phyloP scores from a whole-genome alignment of 2,888 invertebrate genomes.

The Pseudoips prasinana region DNA sequence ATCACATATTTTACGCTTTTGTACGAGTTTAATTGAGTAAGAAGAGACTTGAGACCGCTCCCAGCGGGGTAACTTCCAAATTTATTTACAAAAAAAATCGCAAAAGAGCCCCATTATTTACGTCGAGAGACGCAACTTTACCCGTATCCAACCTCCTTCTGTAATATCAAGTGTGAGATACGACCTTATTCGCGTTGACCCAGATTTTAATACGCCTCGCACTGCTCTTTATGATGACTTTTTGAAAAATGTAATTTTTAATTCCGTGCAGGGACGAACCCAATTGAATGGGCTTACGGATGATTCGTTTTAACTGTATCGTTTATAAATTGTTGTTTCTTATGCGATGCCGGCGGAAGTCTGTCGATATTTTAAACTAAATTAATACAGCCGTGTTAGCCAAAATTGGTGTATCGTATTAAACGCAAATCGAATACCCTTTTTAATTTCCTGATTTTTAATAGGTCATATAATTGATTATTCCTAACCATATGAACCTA shows the following conservation, averaged over 20 bases:
- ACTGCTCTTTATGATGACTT: constrained; percentile 78
- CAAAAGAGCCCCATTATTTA: constrained; percentile 75
- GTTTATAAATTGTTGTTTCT: constrained; percentile 75
- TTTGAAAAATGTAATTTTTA: constrained; percentile 80
- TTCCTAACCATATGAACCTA: constrained; percentile 24
- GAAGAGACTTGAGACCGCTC: constrained; percentile 63
- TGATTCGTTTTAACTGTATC: constrained; percentile 73
- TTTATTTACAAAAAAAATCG: constrained; percentile 68
- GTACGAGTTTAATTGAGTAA: constrained; percentile 77
- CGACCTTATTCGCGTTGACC: constrained; percentile 72
- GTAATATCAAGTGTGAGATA: constrained; percentile 79
- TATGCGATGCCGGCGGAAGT: constrained; percentile 67
- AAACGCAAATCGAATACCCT: constrained; percentile 53
- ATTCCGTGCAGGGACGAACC: constrained; percentile 59
- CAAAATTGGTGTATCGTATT: constrained; percentile 57
- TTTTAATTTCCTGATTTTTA: constrained; percentile 48
- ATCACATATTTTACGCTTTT: constrained; percentile 77
- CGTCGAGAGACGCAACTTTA: constrained; percentile 63
- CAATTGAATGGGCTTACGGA: constrained; percentile 61
- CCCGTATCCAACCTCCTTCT: constrained; percentile 53
- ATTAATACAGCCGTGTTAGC: constrained; percentile 63
- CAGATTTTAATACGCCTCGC: constrained; percentile 68
- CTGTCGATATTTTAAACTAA: constrained; percentile 73
- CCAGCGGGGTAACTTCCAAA: constrained; percentile 76
- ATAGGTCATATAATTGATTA: constrained; percentile 34